These are phyloP conservation scores for Melangyna quadrimaculata DNA, from an alignment of 2,888 invertebrate species.

Conservation along the genomic window DNA sequence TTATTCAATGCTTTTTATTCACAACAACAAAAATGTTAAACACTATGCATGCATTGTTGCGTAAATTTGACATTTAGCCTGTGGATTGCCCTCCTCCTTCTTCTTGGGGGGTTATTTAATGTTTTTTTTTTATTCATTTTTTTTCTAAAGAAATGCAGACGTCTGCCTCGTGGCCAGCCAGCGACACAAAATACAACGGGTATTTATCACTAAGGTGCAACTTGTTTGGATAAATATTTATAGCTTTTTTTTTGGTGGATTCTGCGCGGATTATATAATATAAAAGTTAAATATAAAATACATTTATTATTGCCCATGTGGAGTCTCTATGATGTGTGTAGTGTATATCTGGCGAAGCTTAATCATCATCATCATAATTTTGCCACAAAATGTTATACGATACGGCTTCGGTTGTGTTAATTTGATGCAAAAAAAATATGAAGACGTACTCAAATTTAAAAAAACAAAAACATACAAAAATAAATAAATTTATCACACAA, in stretches of 20 bases:
- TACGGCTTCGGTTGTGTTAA: constrained; percentile 32
- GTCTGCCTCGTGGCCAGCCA: not conserved
- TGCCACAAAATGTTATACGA: constrained; percentile 21
- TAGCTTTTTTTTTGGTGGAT: constrained; percentile 30
- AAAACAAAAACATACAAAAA: not conserved
- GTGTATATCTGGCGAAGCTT: constrained; percentile 2
- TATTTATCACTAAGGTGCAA: constrained; percentile 57
- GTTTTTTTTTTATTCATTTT: too few relatives aligned
- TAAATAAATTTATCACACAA: not conserved
- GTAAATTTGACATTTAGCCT: constrained; percentile 65
- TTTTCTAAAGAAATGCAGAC: constrained; percentile 12
- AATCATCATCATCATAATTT: constrained; percentile 19
- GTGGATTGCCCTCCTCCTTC: constrained; percentile 23
- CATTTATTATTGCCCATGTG: constrained; percentile 1
- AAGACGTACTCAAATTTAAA: not conserved
- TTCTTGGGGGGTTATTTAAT: constrained; percentile 2
- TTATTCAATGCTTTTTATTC: constrained; percentile 14
- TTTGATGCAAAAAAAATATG: constrained; percentile 20
- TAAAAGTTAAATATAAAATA: not conserved
- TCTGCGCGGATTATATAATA: constrained; percentile 50
- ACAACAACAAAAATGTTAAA: constrained; percentile 2
- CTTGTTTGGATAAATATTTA: constrained; percentile 65
- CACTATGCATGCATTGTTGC: constrained; percentile 54
- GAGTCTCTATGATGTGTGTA: not conserved
- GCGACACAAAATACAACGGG: constrained; percentile 34